Percentiles rank a stretch among this genome's conserved stretches.
Conservation (phyloP, 2,113 vertebrate species). For the Entosphenus tridentatus region DNA sequence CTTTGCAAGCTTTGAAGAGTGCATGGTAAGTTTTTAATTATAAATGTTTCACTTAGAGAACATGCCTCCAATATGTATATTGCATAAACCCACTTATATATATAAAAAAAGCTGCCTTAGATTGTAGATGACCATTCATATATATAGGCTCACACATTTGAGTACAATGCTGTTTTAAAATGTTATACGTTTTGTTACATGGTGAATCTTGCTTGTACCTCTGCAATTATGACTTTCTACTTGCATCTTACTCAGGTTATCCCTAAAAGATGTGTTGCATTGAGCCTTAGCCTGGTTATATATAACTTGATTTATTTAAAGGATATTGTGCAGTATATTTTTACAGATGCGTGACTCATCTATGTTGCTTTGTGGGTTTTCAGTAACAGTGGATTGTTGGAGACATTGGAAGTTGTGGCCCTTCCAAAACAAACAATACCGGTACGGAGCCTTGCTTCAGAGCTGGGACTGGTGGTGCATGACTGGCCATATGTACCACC, state of each 20-base stretch:
- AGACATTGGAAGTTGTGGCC: constrained; percentile 54
- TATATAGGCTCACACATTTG: background rate
- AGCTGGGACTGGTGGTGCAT: constrained; percentile 31
- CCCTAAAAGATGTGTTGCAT: constrained; percentile 16
- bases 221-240: too few relatives aligned
- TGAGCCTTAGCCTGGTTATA: background rate
- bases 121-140: too few relatives aligned
- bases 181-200: too few relatives aligned
- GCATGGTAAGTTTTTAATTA: constrained; percentile 24
- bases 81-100: background rate
- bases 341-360: background rate
- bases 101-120: background rate
- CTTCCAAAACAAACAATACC: constrained; percentile 30
- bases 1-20: constrained; percentile 31
- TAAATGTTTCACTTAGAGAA: background rate
- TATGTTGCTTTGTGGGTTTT: background rate
- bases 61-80: background rate
- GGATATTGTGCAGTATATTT: background rate
- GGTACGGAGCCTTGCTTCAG: constrained; percentile 35
- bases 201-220: too few relatives aligned
- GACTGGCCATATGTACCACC: constrained; percentile 40
- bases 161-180: too few relatives aligned
- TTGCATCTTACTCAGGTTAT: background rate
- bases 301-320: background rate
- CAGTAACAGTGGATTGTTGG: constrained; percentile 20